Conservation (phyloP, 2,797 vertebrate genomes). For the Muscicapa striata region DNA sequence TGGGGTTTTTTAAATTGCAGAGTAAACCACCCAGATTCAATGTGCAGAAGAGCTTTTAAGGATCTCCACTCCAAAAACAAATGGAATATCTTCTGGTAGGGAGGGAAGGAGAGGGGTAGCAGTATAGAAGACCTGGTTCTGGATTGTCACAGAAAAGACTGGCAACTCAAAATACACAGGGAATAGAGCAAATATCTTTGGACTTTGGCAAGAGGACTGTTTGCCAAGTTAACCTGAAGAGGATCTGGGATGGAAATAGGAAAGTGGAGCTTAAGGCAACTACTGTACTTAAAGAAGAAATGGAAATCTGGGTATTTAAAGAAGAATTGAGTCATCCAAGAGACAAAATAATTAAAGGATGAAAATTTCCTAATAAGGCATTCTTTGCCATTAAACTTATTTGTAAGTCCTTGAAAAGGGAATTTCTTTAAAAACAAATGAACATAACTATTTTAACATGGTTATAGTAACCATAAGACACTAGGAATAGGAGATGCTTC, state of each 20-base stretch:
- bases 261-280: background rate
- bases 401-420: background rate
- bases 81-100: background rate
- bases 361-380: background rate
- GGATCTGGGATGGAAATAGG: background rate
- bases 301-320: background rate
- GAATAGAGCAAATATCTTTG: background rate
- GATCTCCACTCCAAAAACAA: background rate
- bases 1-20: background rate
- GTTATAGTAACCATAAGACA: background rate
- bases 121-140: background rate
- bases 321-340: background rate
- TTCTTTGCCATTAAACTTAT: background rate
- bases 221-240: background rate
- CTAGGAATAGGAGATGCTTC: background rate
- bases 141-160: background rate
- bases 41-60: background rate
- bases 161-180: background rate
- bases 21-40: background rate
- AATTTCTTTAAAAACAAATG: background rate
- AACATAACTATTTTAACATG: background rate
- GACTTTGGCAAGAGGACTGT: background rate
- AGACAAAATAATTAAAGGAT: background rate
- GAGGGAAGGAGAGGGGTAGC: background rate
- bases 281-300: background rate